Conservation (phyloP, 1,140 invertebrate genomes). For the Choristoneura fumiferana region DNA sequence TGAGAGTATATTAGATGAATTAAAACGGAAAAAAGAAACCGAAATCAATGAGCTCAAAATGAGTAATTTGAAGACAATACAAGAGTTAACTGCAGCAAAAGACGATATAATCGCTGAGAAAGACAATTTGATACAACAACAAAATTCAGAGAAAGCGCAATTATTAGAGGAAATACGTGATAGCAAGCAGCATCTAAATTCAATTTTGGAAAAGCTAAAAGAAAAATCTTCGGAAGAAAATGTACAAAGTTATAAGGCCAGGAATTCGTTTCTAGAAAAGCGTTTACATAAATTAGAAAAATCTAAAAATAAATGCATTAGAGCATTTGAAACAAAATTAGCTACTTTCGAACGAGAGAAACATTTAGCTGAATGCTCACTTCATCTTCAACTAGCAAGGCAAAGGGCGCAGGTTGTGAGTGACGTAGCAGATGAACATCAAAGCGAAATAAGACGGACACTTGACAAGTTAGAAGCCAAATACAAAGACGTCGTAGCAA, state of each 20-base stretch:
- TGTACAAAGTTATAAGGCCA: slow-evolving; percentile 35
- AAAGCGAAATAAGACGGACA: slow-evolving; percentile 44
- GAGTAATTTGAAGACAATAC: slow-evolving; percentile 30
- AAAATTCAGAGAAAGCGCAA: slow-evolving; percentile 43
- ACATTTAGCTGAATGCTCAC: slow-evolving; percentile 52
- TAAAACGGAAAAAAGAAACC: slow-evolving; percentile 42
- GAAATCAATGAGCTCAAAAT: slow-evolving; percentile 39
- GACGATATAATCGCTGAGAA: slow-evolving; percentile 43
- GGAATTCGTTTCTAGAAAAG: slow-evolving; percentile 48
- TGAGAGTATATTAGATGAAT: slow-evolving; percentile 46
- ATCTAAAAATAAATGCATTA: slow-evolving; percentile 46
- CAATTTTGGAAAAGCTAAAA: slow-evolving; percentile 41
- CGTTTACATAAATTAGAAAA: slow-evolving; percentile 52
- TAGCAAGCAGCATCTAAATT: slow-evolving; percentile 40
- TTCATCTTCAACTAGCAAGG: slow-evolving; percentile 57
- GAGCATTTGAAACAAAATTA: slow-evolving; percentile 54
- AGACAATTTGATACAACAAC: slow-evolving; percentile 42
- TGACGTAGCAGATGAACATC: slow-evolving; percentile 54
- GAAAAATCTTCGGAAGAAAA: slow-evolving; percentile 39
- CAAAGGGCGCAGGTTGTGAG: slow-evolving; percentile 53
- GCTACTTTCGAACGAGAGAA: slow-evolving; percentile 52
- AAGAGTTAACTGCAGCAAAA: slow-evolving; percentile 30
- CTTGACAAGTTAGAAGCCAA: slow-evolving; percentile 64
- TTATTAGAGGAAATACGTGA: slow-evolving; percentile 44
- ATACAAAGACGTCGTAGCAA: slow-evolving; percentile 66